Percentiles rank a stretch among this genome's conserved stretches.
phyloP scores from a whole-genome alignment of 2,113 vertebrate species.

The Sus scrofa region T2T-Sscrofa CM000812.6:108934001-108934500 shows the following conservation, averaged over 20 bases:
- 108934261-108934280: not conserved
- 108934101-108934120: not conserved
- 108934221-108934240: not conserved
- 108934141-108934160: not conserved
- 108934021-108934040: not conserved
- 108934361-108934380: not conserved
- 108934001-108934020: not conserved
- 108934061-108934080: not conserved
- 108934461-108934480: not conserved
- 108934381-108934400: not conserved
- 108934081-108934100: not conserved
- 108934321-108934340: not conserved
- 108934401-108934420: not conserved
- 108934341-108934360: not conserved
- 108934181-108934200: not conserved
- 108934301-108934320: not conserved
- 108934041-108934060: not conserved
- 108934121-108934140: not conserved
- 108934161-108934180: not conserved
- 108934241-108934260: not conserved
- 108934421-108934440: not conserved
- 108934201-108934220: not conserved
- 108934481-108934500: not conserved
- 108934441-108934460: not conserved
- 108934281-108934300: not conserved